phyloP scores from a whole-genome alignment of 2,888 invertebrate species.

The Catocala fraxini region DNA sequence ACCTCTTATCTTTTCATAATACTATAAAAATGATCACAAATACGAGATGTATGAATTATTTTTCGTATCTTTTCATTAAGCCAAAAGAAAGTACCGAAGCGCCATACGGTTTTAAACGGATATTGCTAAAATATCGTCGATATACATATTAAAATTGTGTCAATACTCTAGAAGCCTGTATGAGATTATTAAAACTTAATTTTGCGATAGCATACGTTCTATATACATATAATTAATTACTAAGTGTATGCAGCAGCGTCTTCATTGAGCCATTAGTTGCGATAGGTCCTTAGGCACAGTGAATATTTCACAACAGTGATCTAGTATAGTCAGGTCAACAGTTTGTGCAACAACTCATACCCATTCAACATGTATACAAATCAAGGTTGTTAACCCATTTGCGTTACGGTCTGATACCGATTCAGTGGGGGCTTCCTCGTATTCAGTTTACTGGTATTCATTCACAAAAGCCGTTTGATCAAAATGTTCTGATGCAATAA shows the following conservation, averaged over 20 bases:
- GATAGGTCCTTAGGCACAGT: slow-evolving; percentile 21
- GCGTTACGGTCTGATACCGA: slow-evolving; percentile 81
- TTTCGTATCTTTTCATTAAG: too few species aligned
- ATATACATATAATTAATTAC: too few species aligned
- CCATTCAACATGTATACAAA: slow-evolving; percentile 70
- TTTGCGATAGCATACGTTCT: too few species aligned
- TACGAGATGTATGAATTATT: too few species aligned
- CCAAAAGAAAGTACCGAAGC: too few species aligned
- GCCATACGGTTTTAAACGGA: too few species aligned
- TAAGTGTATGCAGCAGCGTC: neutral
- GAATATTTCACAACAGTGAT: slow-evolving; percentile 44
- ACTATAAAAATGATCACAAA: too few species aligned
- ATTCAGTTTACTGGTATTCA: slow-evolving; percentile 56
- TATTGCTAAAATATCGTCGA: too few species aligned
- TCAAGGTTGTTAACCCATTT: slow-evolving; percentile 84
- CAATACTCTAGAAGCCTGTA: too few species aligned
- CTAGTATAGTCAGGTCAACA: slow-evolving; percentile 23
- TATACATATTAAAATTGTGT: too few species aligned
- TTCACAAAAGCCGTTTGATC: slow-evolving; percentile 51
- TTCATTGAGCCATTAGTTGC: slow-evolving; percentile 29
- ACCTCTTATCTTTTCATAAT: too few species aligned
- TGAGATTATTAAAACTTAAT: too few species aligned
- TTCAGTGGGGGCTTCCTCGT: slow-evolving; percentile 66
- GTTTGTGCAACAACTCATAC: slow-evolving; percentile 60
- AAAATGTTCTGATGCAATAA: slow-evolving; percentile 31